Conservation (phyloP, 2,113 vertebrate species). For the Trochalopteron elliotii region DNA sequence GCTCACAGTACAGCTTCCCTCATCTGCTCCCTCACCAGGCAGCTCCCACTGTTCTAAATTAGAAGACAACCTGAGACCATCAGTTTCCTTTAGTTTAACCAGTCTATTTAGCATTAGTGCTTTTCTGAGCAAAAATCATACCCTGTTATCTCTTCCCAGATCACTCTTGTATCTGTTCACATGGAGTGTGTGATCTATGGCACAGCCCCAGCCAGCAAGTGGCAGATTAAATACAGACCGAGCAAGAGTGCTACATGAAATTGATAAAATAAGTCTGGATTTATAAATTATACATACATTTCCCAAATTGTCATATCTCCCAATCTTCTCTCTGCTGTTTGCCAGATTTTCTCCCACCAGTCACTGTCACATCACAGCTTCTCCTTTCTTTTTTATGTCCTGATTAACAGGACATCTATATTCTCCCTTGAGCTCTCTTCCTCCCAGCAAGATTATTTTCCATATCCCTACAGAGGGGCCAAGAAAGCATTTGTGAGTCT, state of each 20-base stretch:
- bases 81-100: not conserved
- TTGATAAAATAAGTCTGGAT: slow-evolving; percentile 43
- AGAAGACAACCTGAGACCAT: not conserved
- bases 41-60: not conserved
- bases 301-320: slow-evolving; percentile 22
- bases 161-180: not conserved
- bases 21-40: not conserved
- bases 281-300: slow-evolving; percentile 61
- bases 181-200: not conserved
- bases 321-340: slow-evolving; percentile 17
- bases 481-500: slow-evolving; percentile 7
- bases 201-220: not conserved
- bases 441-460: slow-evolving; percentile 45
- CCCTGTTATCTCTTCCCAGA: not conserved
- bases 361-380: slow-evolving; percentile 55
- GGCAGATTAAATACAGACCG: slow-evolving; percentile 2
- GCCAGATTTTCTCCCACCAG: slow-evolving; percentile 52
- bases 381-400: slow-evolving; percentile 51
- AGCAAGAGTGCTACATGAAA: slow-evolving; percentile 5
- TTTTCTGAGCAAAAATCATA: not conserved
- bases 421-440: slow-evolving; percentile 48
- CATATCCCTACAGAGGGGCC: not conserved
- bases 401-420: slow-evolving; percentile 67
- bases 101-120: not conserved
- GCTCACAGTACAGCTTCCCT: not conserved